A percentile compares a stretch with the other conserved stretches of the same genome.
These are phyloP conservation scores for Acropora yongei DNA, from an alignment of 64 coral and sea anemone species.

Conservation along the genomic window DNA sequence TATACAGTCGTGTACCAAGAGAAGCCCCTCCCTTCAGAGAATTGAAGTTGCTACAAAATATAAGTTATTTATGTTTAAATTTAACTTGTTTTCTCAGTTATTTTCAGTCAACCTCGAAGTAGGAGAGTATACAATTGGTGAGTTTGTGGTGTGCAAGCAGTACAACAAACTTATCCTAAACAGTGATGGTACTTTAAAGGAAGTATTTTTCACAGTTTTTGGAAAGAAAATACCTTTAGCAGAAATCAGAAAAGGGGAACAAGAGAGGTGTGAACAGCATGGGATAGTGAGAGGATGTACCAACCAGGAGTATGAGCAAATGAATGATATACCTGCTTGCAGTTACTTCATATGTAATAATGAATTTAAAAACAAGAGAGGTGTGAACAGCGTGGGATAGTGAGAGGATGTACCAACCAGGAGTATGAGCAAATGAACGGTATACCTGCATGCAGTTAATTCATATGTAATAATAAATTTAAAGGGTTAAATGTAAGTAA, in stretches of 20 bases:
- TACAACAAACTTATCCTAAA: constrained; percentile 45
- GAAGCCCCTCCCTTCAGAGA: no score
- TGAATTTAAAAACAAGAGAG: constrained; percentile 24
- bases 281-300: constrained; percentile 63
- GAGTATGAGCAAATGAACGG: constrained; percentile 50
- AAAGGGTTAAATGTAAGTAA: constrained; percentile 1
- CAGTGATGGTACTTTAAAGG: constrained; percentile 39
- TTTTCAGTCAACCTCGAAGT: constrained; percentile 8
- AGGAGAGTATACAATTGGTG: no score
- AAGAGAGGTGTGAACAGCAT: constrained; percentile 32
- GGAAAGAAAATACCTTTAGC: constrained; percentile 65
- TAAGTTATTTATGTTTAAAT: no score
- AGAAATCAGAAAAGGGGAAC: constrained; percentile 20
- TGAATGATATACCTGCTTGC: no score
- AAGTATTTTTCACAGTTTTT: no score
- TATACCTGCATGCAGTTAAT: no score
- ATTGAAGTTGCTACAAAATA: no score
- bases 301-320: constrained; percentile 45
- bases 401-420: constrained; percentile 53
- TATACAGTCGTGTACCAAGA: no score
- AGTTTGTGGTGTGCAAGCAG: constrained; percentile 34
- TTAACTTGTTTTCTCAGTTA: not conserved
- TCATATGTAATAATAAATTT: not conserved
- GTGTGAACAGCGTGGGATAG: constrained; percentile 48
- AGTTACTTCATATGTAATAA: no score